Percentiles rank a stretch among this genome's conserved stretches.
These are phyloP conservation scores for Tuta absoluta DNA, from an alignment of 2,888 invertebrate genomes.

Conservation along the genomic window DNA sequence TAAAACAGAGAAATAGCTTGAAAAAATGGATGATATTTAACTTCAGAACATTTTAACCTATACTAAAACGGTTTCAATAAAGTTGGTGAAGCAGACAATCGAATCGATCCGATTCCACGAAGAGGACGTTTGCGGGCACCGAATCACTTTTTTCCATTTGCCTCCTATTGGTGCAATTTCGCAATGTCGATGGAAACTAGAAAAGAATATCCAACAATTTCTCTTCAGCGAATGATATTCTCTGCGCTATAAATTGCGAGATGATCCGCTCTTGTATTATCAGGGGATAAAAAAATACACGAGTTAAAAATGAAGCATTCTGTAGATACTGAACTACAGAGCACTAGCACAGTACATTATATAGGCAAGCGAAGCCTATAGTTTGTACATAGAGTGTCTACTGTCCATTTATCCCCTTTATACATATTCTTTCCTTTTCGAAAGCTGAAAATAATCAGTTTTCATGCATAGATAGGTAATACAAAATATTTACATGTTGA, in stretches of 20 bases:
- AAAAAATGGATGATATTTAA: neutral
- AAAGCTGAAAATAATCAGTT: no score
- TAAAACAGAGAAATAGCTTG: conserved; percentile 30
- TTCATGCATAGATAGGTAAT: no score
- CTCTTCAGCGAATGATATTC: conserved; percentile 36
- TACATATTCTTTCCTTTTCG: no score
- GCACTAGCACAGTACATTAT: no score
- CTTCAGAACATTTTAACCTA: conserved; percentile 10
- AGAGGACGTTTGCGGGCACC: conserved; percentile 37
- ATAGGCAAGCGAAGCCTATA: no score
- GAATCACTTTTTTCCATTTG: conserved; percentile 42
- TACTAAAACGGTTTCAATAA: conserved; percentile 25
- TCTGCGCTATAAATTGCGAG: conserved; percentile 43
- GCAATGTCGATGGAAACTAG: conserved; percentile 41
- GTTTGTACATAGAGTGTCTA: no score
- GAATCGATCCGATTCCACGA: conserved; percentile 41
- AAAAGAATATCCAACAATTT: conserved; percentile 43
- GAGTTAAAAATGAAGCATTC: conserved; percentile 2
- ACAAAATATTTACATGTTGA: no score
- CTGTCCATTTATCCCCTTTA: no score
- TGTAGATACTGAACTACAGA: neutral
- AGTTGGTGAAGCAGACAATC: conserved; percentile 35
- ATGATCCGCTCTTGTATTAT: conserved; percentile 28
- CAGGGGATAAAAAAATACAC: neutral
- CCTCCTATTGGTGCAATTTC: conserved; percentile 40